Evolutionary conservation across 2,888 invertebrate species (phyloP).

Genomic region (Ligdia adustata): DNA sequence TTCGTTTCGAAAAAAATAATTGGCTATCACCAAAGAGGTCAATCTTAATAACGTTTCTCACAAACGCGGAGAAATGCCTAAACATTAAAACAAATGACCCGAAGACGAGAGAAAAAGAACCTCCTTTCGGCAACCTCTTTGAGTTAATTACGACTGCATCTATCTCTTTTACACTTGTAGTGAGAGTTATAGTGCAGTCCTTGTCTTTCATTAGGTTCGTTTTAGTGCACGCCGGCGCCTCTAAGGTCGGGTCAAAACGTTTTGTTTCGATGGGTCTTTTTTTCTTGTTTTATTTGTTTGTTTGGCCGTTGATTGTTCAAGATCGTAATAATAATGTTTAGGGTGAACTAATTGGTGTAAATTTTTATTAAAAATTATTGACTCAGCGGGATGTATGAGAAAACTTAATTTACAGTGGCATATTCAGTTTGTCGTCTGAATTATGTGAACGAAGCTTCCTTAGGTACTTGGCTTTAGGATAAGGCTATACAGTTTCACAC

Average conservation of each 20-base stretch:
- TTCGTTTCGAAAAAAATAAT: slow-evolving; percentile 37
- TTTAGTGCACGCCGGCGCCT: slow-evolving; percentile 63
- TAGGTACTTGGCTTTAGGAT: too few species aligned
- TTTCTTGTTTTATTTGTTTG: slow-evolving; percentile 64
- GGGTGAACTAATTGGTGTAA: slow-evolving; percentile 76
- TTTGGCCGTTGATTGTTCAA: slow-evolving; percentile 68
- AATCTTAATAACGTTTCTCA: slow-evolving; percentile 56
- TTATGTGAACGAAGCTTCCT: too few species aligned
- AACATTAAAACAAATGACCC: slow-evolving; percentile 68
- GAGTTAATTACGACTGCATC: slow-evolving; percentile 67
- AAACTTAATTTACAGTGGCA: slow-evolving; percentile 7
- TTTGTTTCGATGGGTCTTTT: slow-evolving; percentile 55
- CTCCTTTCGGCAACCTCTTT: slow-evolving; percentile 78
- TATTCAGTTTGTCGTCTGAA: background rate
- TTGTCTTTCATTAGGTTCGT: slow-evolving; percentile 38
- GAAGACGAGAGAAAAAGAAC: slow-evolving; percentile 56
- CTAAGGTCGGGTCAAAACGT: slow-evolving; percentile 77
- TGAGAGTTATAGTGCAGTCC: slow-evolving; percentile 35
- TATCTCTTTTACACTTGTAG: slow-evolving; percentile 39
- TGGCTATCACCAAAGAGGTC: slow-evolving; percentile 36
- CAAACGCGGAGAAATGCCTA: slow-evolving; percentile 44
- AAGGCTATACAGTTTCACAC: too few species aligned
- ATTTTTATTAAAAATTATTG: slow-evolving; percentile 77
- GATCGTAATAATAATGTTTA: slow-evolving; percentile 78
- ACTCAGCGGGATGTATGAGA: slow-evolving; percentile 24